Evolutionary conservation across 1,140 invertebrate genomes (phyloP), one percentile per base, ranked within the genome.

Genomic region (Phortica variegata): DNA sequence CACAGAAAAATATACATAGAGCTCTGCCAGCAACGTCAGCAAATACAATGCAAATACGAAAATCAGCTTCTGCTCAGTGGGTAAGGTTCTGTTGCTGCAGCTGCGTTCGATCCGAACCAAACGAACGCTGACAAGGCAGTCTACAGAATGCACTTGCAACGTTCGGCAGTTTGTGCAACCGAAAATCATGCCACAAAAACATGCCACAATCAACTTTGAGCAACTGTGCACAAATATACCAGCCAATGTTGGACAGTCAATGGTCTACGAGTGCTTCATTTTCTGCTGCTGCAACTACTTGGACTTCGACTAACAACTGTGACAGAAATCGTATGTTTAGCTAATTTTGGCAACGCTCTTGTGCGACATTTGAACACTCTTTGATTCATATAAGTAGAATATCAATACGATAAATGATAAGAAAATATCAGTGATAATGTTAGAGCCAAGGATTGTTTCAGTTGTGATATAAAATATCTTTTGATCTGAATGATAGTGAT

Each of bases 271-370:
- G 10, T 26, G 23, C 23, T 26, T 5, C 10, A 26, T 5, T 26
- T 10, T 26, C 23, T 26, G 5, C 23, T 26, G 10, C 23, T 10
- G 5, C 23, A 43, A 44, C 31, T 43, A 51, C 44, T 41, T 49
- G 8, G 54, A 47, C 54, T 13, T 47, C 44, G 54, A 62, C 59
- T 61, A 58, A 52, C 42, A 58, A 63, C 63, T 62, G 63, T 68
- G 63, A 68, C 63, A 68, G 63, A 65, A 68, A 68, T 68, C 63
- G 65, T 68, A 68, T 68, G 63, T 68, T 68, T 68, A 68, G n/a
- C n/a, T n/a, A n/a, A n/a, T n/a, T n/a, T n/a, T n/a, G n/a, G n/a
- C n/a, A n/a, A n/a, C n/a, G n/a, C n/a, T n/a, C n/a, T n/a, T n/a
- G n/a, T n/a, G n/a, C n/a, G n/a, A n/a, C n/a, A n/a, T n/a, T n/a